Evolutionary conservation across 2,888 invertebrate genomes (phyloP).

Genomic region (Tethea ocularis): DNA sequence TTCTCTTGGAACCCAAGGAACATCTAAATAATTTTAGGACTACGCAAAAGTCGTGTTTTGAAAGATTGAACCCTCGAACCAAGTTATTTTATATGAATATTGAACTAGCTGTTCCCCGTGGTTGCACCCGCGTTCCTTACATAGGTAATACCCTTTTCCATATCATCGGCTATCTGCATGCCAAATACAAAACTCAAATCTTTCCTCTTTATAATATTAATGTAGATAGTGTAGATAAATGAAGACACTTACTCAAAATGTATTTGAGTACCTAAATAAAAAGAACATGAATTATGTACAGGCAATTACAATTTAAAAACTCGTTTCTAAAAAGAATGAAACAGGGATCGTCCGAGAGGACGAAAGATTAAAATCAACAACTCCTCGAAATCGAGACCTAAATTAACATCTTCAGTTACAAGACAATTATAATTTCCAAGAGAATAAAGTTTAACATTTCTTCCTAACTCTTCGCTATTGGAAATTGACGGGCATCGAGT

Average conservation of each 20-base stretch:
- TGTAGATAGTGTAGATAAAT: not conserved
- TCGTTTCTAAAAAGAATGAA: not conserved
- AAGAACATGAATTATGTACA: not conserved
- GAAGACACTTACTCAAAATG: not conserved
- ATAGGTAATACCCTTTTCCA: no score
- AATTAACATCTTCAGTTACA: slow-evolving; percentile 36
- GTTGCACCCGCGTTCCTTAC: no score
- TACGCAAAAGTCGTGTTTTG: no score
- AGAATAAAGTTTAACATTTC: slow-evolving; percentile 14
- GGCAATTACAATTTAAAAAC: not conserved
- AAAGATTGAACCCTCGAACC: no score
- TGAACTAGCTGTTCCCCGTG: no score
- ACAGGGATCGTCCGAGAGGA: not conserved
- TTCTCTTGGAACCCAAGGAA: no score
- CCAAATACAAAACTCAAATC: no score
- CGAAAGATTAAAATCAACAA: slow-evolving; percentile 32
- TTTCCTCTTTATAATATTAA: no score
- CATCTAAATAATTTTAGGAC: no score
- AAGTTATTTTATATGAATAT: no score
- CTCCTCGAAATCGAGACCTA: slow-evolving; percentile 26
- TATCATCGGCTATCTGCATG: no score
- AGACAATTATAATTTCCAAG: slow-evolving; percentile 24
- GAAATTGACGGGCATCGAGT: slow-evolving; percentile 7
- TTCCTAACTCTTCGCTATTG: slow-evolving; percentile 8
- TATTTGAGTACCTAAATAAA: not conserved